Conservation (phyloP, 2,888 invertebrate species). For the Rugalucina vietnamica region DNA sequence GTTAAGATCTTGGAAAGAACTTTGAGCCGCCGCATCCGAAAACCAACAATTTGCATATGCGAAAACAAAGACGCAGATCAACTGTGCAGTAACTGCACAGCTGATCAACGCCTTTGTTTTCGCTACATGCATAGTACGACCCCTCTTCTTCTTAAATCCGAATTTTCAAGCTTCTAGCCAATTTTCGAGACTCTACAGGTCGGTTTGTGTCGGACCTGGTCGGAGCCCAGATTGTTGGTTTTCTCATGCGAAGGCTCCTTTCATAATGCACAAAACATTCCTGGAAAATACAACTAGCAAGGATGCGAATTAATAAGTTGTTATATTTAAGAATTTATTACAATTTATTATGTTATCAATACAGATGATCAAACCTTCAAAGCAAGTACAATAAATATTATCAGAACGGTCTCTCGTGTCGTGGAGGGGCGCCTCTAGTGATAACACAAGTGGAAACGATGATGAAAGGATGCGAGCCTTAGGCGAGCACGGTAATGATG, state of each 20-base stretch:
- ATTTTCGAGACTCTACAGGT: too few species aligned
- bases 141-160: too few species aligned
- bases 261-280: neutral
- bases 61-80: too few species aligned
- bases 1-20: neutral
- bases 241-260: too few species aligned
- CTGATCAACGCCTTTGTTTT: too few species aligned
- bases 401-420: conserved; percentile 34
- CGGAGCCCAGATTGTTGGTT: too few species aligned
- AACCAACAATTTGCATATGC: too few species aligned
- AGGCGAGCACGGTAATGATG: neutral
- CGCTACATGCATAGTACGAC: too few species aligned
- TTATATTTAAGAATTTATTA: conserved; percentile 11
- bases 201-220: too few species aligned
- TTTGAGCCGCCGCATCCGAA: too few species aligned
- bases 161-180: too few species aligned
- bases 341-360: conserved; percentile 46
- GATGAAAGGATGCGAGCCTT: conserved; percentile 5
- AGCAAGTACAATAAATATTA: conserved; percentile 53
- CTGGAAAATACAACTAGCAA: neutral
- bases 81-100: too few species aligned
- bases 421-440: conserved; percentile 14
- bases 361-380: conserved; percentile 59
- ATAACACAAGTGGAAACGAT: neutral
- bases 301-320: conserved; percentile 10